Base-by-base conservation (phyloP, 1,140 invertebrate species). In the Neocloeon triangulifer region DNA sequence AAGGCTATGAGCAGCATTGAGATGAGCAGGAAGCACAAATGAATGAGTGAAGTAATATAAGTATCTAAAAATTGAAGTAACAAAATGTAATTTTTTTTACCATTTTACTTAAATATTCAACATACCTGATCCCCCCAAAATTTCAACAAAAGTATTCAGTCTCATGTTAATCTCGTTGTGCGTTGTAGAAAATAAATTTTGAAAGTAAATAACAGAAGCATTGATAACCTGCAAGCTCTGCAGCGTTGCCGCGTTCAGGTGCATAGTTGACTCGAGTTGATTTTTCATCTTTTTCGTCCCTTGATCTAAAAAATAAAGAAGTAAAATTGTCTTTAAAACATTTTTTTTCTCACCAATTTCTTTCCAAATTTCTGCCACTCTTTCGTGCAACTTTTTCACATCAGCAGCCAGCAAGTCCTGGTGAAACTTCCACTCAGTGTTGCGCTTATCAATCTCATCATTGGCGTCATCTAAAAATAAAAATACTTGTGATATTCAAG, bases 161-260 rank as follows among this genome's bases (percentile, higher is more conserved):
- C n/a, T n/a, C 41, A 29, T 69, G n/a, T n/a, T 61, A 28, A 71
- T 39, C 35, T 60, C 54, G 16, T 39, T 22, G 23, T 52, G 48
- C 40, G 66, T 64, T 1, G 44, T 50, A n/a, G 54, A 49, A 7
- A 69, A 54, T 3, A 69, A 37, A 33, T 51, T 40, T 42, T 60
- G 55, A 13, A 72, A 40, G 37, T 49, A 58, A 29, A 57, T 47
- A 20, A 73, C 58, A 0, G 65, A 69, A 13, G 44, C 39, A 40
- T 72, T 73, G 20, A 73, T 64, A 43, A 61, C 57, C 12, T 50
- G 40, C 3, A 73, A 45, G 42, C 65, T 67, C 10, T 55, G 40
- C 21, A 69, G 47, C 20, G 66, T 64, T 14, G 52, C 45, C 22
- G 61, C 42, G 37, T 67, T 70, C 32, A 66, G 59, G 2, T 41